A percentile compares a stretch with the other conserved stretches of the same genome.
Evolutionary conservation across 1,140 invertebrate genomes (phyloP).

Genomic region (Papilio xuthus): DNA sequence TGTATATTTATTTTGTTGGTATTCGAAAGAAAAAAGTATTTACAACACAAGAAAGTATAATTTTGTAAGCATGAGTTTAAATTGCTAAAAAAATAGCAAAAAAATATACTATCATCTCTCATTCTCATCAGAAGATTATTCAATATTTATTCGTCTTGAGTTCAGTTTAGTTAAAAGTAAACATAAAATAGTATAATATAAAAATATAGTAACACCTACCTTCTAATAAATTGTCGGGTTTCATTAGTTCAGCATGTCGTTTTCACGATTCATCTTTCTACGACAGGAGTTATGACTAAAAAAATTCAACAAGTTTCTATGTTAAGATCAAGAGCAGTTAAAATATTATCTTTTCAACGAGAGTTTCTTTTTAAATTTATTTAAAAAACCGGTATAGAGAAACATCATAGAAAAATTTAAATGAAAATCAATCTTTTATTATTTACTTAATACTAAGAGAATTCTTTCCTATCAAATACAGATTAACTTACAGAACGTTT

Average conservation of each 20-base stretch:
- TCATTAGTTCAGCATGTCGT: slow-evolving; percentile 20
- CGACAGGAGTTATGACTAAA: not conserved
- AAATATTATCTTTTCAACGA: not conserved
- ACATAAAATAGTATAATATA: not conserved
- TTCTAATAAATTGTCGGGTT: not conserved
- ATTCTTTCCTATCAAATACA: too few relatives aligned
- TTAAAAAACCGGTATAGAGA: not conserved
- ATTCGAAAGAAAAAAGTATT: too few relatives aligned
- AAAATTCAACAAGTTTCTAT: not conserved
- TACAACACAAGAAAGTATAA: too few relatives aligned
- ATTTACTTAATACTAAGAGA: too few relatives aligned
- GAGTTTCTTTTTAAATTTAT: not conserved
- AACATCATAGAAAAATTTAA: not conserved
- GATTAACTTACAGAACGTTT: too few relatives aligned
- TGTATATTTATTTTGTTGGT: too few relatives aligned
- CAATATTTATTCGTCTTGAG: not conserved
- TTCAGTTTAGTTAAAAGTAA: not conserved
- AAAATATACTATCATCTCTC: too few relatives aligned
- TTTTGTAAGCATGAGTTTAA: too few relatives aligned
- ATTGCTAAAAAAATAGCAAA: too few relatives aligned
- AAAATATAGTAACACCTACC: not conserved
- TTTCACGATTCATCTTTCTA: slow-evolving; percentile 6
- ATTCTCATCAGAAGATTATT: too few relatives aligned
- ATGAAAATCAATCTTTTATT: not conserved
- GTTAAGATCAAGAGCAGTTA: slow-evolving; percentile 22